phyloP scores from a whole-genome alignment of 2,888 invertebrate genomes.

The Frankliniella intonsa region DNA sequence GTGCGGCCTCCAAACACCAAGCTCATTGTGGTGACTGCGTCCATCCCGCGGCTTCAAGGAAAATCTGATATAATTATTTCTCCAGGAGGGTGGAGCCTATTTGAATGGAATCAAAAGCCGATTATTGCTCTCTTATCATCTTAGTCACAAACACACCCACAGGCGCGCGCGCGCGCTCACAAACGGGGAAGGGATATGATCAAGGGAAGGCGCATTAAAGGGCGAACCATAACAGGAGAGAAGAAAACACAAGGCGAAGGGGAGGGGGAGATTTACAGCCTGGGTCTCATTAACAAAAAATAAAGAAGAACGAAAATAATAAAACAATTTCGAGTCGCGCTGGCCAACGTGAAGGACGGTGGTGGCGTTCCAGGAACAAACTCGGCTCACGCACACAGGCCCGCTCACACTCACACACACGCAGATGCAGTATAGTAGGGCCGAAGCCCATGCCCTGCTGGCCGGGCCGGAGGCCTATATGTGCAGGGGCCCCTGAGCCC shows the following conservation, averaged over 20 bases:
- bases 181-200: neutral
- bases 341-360: neutral
- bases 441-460: neutral
- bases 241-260: neutral
- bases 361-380: slow-evolving; percentile 8
- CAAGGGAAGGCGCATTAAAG: too few species aligned
- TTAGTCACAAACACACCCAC: neutral
- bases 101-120: too few species aligned
- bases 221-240: too few species aligned
- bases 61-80: too few species aligned
- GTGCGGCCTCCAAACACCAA: too few species aligned
- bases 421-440: too few species aligned
- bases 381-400: neutral
- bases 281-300: neutral
- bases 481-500: slow-evolving; percentile 39
- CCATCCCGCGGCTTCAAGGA: too few species aligned
- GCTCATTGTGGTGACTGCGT: too few species aligned
- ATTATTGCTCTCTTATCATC: too few species aligned
- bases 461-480: too few species aligned
- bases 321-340: slow-evolving; percentile 34
- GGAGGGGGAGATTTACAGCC: neutral
- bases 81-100: too few species aligned
- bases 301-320: slow-evolving; percentile 45
- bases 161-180: neutral
- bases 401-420: neutral